Percentiles rank a stretch among this genome's conserved stretches.
These are phyloP conservation scores for Brevimyrus niger DNA, from an alignment of 2,113 vertebrate genomes.

Conservation along the genomic window DNA sequence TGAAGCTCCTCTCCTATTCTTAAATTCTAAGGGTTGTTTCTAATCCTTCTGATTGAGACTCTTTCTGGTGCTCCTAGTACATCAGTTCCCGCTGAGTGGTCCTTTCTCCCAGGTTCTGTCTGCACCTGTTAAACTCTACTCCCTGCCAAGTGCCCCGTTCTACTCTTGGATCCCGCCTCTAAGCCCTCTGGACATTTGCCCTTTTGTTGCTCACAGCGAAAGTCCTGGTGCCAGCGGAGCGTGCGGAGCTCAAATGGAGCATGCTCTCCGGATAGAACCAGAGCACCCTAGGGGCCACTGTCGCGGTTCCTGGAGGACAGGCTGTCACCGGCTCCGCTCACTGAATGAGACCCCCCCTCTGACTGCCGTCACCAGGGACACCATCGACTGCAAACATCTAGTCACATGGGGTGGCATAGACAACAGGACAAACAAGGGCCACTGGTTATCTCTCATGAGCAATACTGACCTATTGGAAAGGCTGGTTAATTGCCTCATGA, in stretches of 20 bases:
- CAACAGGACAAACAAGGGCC: background rate
- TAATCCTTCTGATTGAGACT: background rate
- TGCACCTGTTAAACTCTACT: background rate
- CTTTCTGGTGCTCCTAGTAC: background rate
- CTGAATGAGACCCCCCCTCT: background rate
- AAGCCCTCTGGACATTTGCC: background rate
- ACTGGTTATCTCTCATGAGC: background rate
- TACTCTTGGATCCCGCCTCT: background rate
- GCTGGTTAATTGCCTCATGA: background rate
- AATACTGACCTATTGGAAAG: background rate
- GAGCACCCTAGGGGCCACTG: background rate
- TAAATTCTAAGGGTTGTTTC: background rate
- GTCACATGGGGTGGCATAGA: background rate
- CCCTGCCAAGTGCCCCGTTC: background rate
- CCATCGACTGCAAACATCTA: background rate
- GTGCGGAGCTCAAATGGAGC: background rate
- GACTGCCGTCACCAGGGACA: background rate
- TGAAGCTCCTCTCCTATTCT: background rate
- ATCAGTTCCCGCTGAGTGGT: background rate
- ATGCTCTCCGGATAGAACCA: background rate
- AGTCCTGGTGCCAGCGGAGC: background rate
- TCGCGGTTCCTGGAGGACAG: background rate
- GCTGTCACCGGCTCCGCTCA: background rate
- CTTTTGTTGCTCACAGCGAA: background rate
- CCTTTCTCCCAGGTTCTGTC: background rate